Evolutionary conservation across 2,797 vertebrate genomes (phyloP).

Genomic region (Lepus townsendii): DNA sequence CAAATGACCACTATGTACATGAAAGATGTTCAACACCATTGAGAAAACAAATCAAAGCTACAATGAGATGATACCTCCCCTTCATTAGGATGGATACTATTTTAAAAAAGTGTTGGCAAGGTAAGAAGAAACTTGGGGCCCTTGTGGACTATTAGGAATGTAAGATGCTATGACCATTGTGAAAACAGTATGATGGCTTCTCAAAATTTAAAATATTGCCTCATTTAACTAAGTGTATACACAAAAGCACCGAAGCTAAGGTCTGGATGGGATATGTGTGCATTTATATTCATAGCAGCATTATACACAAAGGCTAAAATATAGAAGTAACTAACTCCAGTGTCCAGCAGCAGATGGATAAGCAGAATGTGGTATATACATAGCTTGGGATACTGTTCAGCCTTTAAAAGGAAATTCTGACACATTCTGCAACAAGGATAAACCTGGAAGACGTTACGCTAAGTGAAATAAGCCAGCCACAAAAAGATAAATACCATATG

Average conservation of each 20-base stretch:
- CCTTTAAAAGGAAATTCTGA: background rate
- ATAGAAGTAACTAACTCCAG: background rate
- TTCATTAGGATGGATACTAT: background rate
- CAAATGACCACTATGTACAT: too few relatives aligned
- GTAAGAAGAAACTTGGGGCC: background rate
- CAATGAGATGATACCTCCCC: background rate
- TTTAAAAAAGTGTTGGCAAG: background rate
- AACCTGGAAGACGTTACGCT: fast-evolving
- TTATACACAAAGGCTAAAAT: background rate
- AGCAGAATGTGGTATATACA: background rate
- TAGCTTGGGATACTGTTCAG: too few relatives aligned
- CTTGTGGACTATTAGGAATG: background rate
- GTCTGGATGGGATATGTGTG: background rate
- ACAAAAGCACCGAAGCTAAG: too few relatives aligned
- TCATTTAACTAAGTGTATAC: too few relatives aligned
- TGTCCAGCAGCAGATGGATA: background rate
- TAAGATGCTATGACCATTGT: background rate
- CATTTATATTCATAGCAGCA: background rate
- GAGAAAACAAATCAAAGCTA: background rate
- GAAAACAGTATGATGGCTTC: background rate
- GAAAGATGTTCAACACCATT: background rate
- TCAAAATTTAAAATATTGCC: background rate
- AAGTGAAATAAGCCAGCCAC: background rate
- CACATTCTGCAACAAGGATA: fast-evolving
- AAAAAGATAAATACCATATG: too few relatives aligned